Percentiles rank a stretch among this genome's conserved stretches.
Conservation (phyloP, 2,797 vertebrate species). For the Bufotes viridis region DNA sequence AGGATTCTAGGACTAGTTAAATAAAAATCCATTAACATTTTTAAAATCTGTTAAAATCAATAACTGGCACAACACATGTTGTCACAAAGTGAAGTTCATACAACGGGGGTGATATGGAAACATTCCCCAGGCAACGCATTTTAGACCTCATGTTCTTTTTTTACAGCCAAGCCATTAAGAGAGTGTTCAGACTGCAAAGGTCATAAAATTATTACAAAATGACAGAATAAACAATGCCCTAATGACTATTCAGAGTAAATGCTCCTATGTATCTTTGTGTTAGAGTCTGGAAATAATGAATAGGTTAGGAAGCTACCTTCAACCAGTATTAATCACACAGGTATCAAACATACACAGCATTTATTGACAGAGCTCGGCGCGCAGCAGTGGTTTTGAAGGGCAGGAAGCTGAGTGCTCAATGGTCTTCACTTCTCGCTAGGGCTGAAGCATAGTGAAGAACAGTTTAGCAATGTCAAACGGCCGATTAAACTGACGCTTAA, state of each 20-base stretch:
- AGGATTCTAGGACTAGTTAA: too few species aligned
- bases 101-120: too few species aligned
- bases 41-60: too few species aligned
- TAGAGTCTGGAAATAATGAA: slow-evolving; percentile 6
- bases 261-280: background rate
- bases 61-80: too few species aligned
- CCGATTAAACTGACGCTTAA: slow-evolving; percentile 59
- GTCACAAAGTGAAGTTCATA: too few species aligned
- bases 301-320: background rate
- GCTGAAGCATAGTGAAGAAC: slow-evolving; percentile 57
- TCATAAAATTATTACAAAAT: too few species aligned
- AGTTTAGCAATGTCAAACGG: slow-evolving; percentile 62
- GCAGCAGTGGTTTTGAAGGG: slow-evolving; percentile 55
- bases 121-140: too few species aligned
- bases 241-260: slow-evolving; percentile 12
- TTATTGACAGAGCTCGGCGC: slow-evolving; percentile 53
- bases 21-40: too few species aligned
- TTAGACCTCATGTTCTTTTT: too few species aligned
- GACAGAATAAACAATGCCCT: background rate
- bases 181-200: background rate
- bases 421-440: slow-evolving; percentile 49
- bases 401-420: slow-evolving; percentile 54
- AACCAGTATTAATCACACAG: slow-evolving; percentile 49
- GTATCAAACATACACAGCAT: slow-evolving; percentile 41
- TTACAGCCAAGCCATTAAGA: background rate